Base-by-base conservation (phyloP, 2,888 invertebrate genomes). In the Mythimna loreyi region DNA sequence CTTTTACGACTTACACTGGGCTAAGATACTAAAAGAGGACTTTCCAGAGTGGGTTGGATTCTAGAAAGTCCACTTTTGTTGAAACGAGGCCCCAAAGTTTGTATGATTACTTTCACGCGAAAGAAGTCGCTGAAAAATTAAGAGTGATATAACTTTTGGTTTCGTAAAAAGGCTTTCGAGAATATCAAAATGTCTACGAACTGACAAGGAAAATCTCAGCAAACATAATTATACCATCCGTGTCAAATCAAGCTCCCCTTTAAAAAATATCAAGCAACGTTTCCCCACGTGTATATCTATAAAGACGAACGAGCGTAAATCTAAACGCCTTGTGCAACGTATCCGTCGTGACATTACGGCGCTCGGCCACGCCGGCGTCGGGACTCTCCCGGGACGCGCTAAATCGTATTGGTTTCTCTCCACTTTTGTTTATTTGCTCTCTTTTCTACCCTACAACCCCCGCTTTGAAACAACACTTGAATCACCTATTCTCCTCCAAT, bases 361-460 rank as follows among this genome's bases (percentile, higher is more conserved):
- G 86, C 85, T 78, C 86, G 80, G 85, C 84, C 80, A 81, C 87
- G 80, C 84, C 78, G 71, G 74, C 66, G 79, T 58, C 55, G 64
- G 65, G 53, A 75, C 85, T 45, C 90, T 89, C 91, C 84, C 83
- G 93, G 92, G 93, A 91, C 87, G 81, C 83, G 89, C 91, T 92
- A 92, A 92, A 93, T 92, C 92, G 92, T 91, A 92, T 93, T 91
- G 92, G 91, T 92, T 92, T 89, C 90, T 87, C 88, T 89, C 84
- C 85, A 86, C 84, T 86, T 90, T 88, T 89, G 87, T 92, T 91
- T 90, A 87, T 89, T 89, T 89, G 83, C 78, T 88, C 87, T 86
- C 84, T 87, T 89, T 89, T 80, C 83, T 77, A 82, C 80, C 80
- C 78, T 79, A 78, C 62, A 56, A 70, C 68, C 74, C 79, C 68